phyloP scores from a whole-genome alignment of 2,113 vertebrate genomes.

The mouse (Mus musculus) region GRCm39 chr1:173757501-173758000 shows the following conservation, averaged over 20 bases:
- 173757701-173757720: neutral
- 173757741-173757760: neutral
- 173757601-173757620: neutral
- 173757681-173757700: neutral
- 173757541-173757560: neutral
- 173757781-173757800: neutral
- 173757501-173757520: neutral
- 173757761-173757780: no score
- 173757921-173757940: neutral
- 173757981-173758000: neutral
- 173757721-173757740: no score
- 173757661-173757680: neutral
- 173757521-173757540: neutral
- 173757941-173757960: neutral
- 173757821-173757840: neutral
- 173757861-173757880: fast-evolving
- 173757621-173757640: neutral
- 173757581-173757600: neutral
- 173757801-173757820: neutral
- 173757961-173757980: neutral
- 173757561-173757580: neutral
- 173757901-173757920: neutral
- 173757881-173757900: neutral
- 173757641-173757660: neutral
- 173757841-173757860: neutral